Base-by-base conservation (phyloP, 2,113 vertebrate species). In the Coryphaenoides rupestris region DNA sequence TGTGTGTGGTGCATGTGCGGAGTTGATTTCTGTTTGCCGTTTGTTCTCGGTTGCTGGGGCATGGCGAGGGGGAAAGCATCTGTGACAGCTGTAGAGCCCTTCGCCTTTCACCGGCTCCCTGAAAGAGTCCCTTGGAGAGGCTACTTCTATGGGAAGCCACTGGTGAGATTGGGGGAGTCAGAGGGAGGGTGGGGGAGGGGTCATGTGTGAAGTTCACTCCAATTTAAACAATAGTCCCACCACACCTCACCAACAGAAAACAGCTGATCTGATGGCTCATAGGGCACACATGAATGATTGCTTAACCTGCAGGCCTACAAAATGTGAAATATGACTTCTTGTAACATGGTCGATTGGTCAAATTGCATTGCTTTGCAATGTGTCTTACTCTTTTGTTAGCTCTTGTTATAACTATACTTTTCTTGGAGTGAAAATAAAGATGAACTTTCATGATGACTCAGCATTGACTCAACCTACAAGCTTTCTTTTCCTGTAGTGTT, bases 11-110 rank as follows among this genome's bases (percentile, higher is more conserved):
- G 3, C 17, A 6, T 60, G 55, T 52, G 22, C 13, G 49, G 24
- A 3, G 59, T 49, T 14, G 58, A 62, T 66, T 40, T 56, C 62
- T 61, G 69, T 72, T 65, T 58, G 55, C 57, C 3, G 54, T 70
- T 70, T 70, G 69, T 63, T 62, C 45, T 62, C 1, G 47, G 70
- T 73, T 74, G 69, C 66, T 22, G 60, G 46, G 58, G 50, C 56
- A 69, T 61, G 28, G 24, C n/a, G 26, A 40, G 55, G 50, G 61
- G 28, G 46, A 62, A 61, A 40, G 55, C 50, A 63, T 56, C 22
- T 52, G 55, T 68, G 70, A 72, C 76, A 81, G 80, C 75, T 85
- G 80, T 74, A 66, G 59, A 71, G 55, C 10, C 33, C 33, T 7
- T 7, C 9, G 33, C 6, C 33, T 10, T 12, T 10, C 33, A 40